Base-by-base conservation (phyloP, 2,113 vertebrate genomes). In the Oncorhynchus mykiss region DNA sequence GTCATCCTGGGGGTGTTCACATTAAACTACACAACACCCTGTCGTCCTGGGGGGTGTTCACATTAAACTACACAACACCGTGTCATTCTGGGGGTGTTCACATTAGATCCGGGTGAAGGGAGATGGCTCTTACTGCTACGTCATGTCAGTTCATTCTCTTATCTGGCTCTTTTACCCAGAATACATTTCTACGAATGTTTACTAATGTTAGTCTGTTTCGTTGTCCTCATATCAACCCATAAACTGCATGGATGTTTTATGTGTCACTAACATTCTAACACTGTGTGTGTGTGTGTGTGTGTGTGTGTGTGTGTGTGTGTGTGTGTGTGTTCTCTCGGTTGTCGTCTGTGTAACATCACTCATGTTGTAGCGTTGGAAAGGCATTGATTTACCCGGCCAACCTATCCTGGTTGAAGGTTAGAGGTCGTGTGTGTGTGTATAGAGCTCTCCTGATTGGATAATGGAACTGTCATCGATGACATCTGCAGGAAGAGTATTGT, bases 181-280 rank as follows among this genome's bases (percentile, higher is more conserved):
- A 57, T 16, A 57, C 3, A 3, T 20, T 20, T 57, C 16, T 54
- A 1, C 22, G 20, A 39, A 0, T 20, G 27, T 27, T 27, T n/a
- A n/a, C 4, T 18, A 51, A n/a, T 22, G 1, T 3, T 66, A 25
- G 39, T 48, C 60, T 9, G 51, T 57, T 18, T 57, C 51, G 16
- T 20, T 57, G 13, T 20, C 5, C 3, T 57, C 3, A 57, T 20
- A 57, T 14, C 18, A 57, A 6, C 5, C 16, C 54, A 18, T 57
- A 18, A 20, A 22, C 25, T 11, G 64, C 8, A 48, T 31, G 27
- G 51, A 45, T 68, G 29, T 24, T 49, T 7, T 24, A 34, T 78
- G 51, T 48, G 2, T 22, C 3, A 74, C 67, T 74, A 78, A 71
- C 72, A 29, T 12, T 14, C 31, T 74, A 64, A 85, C 67, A 76